Evolutionary conservation across 1,140 invertebrate genomes (phyloP), one percentile per base, ranked within the genome.

Genomic region (Triops longicaudatus): DNA sequence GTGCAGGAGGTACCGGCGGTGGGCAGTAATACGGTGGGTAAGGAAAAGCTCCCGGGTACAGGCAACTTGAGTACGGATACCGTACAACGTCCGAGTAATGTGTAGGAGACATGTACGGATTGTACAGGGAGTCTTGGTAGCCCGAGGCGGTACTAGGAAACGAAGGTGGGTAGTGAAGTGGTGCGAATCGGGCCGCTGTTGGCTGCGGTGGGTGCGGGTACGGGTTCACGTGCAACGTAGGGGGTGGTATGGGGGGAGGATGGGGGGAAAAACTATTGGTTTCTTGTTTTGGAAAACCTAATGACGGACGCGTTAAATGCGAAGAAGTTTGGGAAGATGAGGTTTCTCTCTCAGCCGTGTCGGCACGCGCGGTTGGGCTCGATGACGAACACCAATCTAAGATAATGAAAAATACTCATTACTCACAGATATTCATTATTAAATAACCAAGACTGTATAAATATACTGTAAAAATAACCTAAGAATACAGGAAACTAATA

Each of bases 181-280:
- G 80, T 76, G 31, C 78, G 41, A 72, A 78, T 75, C 41, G 78
- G 72, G 72, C 77, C 79, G 72, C 77, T 7, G 50, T 22, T 17
- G 50, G 50, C 50, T 63, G 77, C 78, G 74, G 77, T 75, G 43
- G 79, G 78, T 31, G 80, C 78, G 26, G 78, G 76, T 74, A 77
- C 76, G n/a, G 79, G 79, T 27, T 79, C 77, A 77, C 79, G 78
- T 31, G 75, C 79, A 44, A 78, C 76, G n/a, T 72, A 43, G 9
- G 74, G 26, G 22, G 78, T 78, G 6, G 77, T 73, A 17, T 37
- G 31, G 31, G 31, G 2, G 31, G 79, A 76, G 28, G 80, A 78
- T 14, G 80, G 76, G 26, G 80, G 75, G 78, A 80, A 79, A 14
- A 81, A 77, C n/a, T 80, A 80, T 63, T 80, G 76, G 42, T 80